Conservation (phyloP, 2,113 vertebrate genomes). For the Trochalopteron elliotii region DNA sequence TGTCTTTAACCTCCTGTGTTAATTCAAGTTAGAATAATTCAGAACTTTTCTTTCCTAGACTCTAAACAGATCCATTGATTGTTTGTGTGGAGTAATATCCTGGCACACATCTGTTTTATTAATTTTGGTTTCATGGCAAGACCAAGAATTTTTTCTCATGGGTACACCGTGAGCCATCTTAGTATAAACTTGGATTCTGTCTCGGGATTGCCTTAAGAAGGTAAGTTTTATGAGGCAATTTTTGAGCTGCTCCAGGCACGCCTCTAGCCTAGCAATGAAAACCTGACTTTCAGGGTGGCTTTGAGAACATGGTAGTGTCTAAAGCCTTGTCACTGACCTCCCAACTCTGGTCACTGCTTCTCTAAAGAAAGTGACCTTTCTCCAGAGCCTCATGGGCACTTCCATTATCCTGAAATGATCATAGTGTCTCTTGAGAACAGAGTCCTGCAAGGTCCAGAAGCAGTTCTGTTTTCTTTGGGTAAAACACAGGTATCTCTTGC, state of each 20-base stretch:
- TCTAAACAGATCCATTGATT: neutral
- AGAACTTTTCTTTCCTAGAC: neutral
- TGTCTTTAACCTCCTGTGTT: neutral
- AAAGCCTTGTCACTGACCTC: neutral
- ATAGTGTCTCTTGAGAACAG: neutral
- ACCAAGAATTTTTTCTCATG: neutral
- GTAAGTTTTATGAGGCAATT: neutral
- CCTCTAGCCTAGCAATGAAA: neutral
- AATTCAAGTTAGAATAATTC: neutral
- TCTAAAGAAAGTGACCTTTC: neutral
- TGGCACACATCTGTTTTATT: neutral
- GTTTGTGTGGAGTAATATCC: neutral
- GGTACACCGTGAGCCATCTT: neutral
- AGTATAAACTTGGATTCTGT: neutral
- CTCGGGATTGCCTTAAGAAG: neutral
- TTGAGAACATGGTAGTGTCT: neutral
- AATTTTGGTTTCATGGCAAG: neutral
- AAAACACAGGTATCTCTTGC: neutral
- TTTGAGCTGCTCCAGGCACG: rapidly evolving
- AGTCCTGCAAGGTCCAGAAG: neutral
- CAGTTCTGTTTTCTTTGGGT: neutral
- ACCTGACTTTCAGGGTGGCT: neutral
- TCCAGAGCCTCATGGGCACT: neutral
- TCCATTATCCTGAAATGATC: neutral
- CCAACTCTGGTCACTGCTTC: neutral